Conservation (phyloP, 2,797 vertebrate genomes). For the Chaenodraco wilsoni region DNA sequence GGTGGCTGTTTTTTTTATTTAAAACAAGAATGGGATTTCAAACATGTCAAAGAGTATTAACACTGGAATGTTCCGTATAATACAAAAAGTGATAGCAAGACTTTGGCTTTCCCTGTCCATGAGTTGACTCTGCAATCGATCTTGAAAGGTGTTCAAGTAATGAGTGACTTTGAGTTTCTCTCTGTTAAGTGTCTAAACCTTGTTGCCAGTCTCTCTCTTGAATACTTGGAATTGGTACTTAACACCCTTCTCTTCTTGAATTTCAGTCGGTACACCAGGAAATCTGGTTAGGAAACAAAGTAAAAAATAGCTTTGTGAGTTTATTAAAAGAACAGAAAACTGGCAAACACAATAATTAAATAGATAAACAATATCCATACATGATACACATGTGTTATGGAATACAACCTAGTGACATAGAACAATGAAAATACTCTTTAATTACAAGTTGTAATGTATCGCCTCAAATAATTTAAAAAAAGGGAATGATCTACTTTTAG, state of each 20-base stretch:
- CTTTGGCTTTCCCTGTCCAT: neutral
- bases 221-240: conserved; percentile 85
- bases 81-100: neutral
- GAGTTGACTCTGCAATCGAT: neutral
- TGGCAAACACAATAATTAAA: neutral
- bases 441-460: neutral
- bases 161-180: neutral
- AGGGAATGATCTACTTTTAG: neutral
- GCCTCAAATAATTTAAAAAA: neutral
- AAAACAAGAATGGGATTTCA: neutral
- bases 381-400: neutral
- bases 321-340: neutral
- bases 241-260: conserved; percentile 87
- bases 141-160: neutral
- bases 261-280: conserved; percentile 77
- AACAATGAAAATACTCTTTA: neutral
- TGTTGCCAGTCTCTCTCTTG: conserved; percentile 64
- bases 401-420: neutral
- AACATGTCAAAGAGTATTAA: neutral
- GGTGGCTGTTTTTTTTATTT: neutral
- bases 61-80: neutral
- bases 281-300: conserved; percentile 69
- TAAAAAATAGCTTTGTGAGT: neutral
- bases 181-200: neutral
- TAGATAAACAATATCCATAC: neutral